A percentile compares a stretch with the other conserved stretches of the same genome.
phyloP scores from a whole-genome alignment of 37 sponge, comb jelly and placozoan genomes.

The Cliona cf. orientalis region DNA sequence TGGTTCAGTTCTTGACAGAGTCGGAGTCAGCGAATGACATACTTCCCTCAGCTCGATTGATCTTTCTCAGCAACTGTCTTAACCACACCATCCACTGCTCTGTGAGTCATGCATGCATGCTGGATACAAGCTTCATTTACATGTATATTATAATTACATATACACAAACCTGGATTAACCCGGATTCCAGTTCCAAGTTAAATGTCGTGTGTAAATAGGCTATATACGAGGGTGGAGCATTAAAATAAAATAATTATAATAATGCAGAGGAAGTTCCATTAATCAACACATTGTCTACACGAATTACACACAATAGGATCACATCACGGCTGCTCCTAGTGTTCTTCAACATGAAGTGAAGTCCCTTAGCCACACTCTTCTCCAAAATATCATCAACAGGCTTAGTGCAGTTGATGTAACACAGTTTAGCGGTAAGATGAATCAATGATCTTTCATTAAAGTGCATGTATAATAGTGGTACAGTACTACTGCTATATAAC shows the following conservation, averaged over 20 bases:
- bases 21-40: neutral
- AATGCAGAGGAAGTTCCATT: too few relatives aligned
- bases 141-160: too few relatives aligned
- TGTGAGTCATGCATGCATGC: too few relatives aligned
- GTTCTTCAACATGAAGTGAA: constrained; percentile 61
- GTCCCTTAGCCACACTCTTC: constrained; percentile 27
- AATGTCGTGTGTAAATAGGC: too few relatives aligned
- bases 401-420: neutral
- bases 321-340: constrained; percentile 45
- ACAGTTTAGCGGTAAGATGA: neutral
- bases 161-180: too few relatives aligned
- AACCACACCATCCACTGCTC: constrained; percentile 57
- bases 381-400: constrained; percentile 22
- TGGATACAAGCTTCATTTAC: too few relatives aligned
- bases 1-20: constrained; percentile 7
- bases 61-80: constrained; percentile 35
- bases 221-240: too few relatives aligned
- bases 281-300: too few relatives aligned
- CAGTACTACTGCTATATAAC: neutral
- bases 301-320: constrained; percentile 24
- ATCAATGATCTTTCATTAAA: neutral
- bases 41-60: constrained; percentile 35
- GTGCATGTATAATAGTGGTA: neutral
- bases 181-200: too few relatives aligned
- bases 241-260: too few relatives aligned